These are phyloP conservation scores for Nyctibius grandis DNA, from an alignment of 2,797 vertebrate genomes.

Conservation along the genomic window DNA sequence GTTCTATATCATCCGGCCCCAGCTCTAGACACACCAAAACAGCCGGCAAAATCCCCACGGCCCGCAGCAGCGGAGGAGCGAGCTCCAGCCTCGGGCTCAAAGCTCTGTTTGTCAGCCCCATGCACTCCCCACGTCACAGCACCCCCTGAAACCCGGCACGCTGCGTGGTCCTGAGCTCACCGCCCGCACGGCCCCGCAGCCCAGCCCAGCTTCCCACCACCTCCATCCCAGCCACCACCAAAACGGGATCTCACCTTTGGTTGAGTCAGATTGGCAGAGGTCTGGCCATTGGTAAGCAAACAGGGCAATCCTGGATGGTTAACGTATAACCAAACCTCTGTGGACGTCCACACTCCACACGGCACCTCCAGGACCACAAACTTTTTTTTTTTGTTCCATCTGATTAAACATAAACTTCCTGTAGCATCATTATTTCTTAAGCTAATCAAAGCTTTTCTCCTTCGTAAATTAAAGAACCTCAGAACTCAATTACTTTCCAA, in stretches of 20 bases:
- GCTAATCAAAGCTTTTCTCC: not conserved
- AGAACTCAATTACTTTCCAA: not conserved
- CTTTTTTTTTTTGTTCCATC: not conserved
- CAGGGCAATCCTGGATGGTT: not conserved
- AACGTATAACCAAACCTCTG: not conserved
- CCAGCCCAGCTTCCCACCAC: not conserved
- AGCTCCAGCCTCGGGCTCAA: rapidly evolving
- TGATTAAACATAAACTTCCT: not conserved
- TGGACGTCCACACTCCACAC: not conserved
- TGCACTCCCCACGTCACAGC: rapidly evolving
- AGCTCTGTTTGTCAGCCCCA: not conserved
- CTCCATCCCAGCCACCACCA: not conserved
- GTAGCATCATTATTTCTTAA: not conserved
- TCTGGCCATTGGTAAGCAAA: not conserved
- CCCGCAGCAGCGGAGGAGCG: rapidly evolving
- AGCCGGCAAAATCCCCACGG: rapidly evolving
- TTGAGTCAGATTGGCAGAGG: not conserved
- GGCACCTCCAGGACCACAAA: not conserved
- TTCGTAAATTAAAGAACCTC: not conserved
- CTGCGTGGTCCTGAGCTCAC: too few species aligned
- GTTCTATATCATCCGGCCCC: not conserved
- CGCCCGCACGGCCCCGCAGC: too few species aligned
- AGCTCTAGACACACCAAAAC: not conserved
- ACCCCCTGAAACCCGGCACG: rapidly evolving
- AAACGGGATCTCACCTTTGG: not conserved